A percentile compares a stretch with the other conserved stretches of the same genome.
Evolutionary conservation across 2,113 vertebrate genomes (phyloP).

Genomic region (Maccullochella peelii): DNA sequence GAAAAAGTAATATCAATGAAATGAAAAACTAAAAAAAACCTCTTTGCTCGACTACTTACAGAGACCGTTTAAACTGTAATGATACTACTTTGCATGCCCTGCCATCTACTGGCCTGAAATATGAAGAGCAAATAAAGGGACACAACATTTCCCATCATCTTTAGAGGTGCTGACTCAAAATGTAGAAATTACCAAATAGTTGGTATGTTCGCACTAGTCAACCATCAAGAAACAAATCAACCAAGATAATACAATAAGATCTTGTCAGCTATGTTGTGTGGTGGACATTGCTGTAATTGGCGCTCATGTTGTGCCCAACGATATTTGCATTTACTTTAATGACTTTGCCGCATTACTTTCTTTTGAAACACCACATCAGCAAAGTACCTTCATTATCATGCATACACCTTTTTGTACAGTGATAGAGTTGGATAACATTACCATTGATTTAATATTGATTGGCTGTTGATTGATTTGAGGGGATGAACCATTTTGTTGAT

Average conservation of each 20-base stretch:
- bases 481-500: not conserved
- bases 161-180: not conserved
- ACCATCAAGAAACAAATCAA: not conserved
- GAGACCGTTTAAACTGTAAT: not conserved
- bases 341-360: not conserved
- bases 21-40: not conserved
- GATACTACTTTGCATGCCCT: not conserved
- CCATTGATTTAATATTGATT: not conserved
- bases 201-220: not conserved
- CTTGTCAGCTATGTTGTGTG: not conserved
- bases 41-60: not conserved
- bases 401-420: not conserved
- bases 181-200: not conserved
- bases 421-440: not conserved
- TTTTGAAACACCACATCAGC: not conserved
- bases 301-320: not conserved
- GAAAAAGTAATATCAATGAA: not conserved
- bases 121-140: not conserved
- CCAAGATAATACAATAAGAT: not conserved
- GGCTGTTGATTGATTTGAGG: not conserved
- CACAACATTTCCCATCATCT: not conserved
- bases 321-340: not conserved
- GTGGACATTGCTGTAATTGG: not conserved
- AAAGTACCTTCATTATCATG: not conserved
- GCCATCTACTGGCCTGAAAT: slow-evolving; percentile 2